Base-by-base conservation (phyloP, 1,140 invertebrate species). In the Papilio machaon region DNA sequence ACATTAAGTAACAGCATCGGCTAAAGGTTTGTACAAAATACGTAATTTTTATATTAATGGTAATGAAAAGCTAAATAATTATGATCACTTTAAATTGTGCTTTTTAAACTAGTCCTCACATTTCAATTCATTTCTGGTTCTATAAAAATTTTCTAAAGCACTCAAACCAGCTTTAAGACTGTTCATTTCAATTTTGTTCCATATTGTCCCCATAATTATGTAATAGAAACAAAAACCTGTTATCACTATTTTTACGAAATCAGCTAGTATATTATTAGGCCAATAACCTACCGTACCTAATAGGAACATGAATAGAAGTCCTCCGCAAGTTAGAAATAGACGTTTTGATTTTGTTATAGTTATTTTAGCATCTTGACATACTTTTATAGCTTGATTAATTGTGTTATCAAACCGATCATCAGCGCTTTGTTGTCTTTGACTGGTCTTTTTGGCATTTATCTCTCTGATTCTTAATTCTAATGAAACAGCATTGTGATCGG, bases 401-500 rank as follows among this genome's bases (percentile, higher is more conserved):
- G 95, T 95, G 8, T 89, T 93, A 89, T 91, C 89, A 90, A 82
- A 88, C 0, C 60, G 78, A 30, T 85, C 81, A 38, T 87, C 83
- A 74, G 77, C 83, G 15, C 82, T 85, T 30, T 82, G 73, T 73
- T 83, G 82, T 80, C 80, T 81, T 64, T 82, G 83, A 10, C 73
- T 82, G 4, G 38, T 49, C 30, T 67, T 67, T 82, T 89, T 88
- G 9, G 58, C 23, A 74, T 80, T 73, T 19, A 87, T 73, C 83
- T 82, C 75, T 75, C 81, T 81, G 6, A 92, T 78, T 52, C 94
- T 94, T 19, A 98, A 90, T 70, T 94, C 95, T 19, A 97, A 96
- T 81, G 95, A 91, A n/a, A 99, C 96, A n/a, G 97, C 98, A 95
- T 99, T 98, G 90, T 99, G 98, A 92, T 99, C 98, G 0, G 98